A percentile compares a stretch with the other conserved stretches of the same genome.
These are phyloP conservation scores for Scaptomyza reducta DNA, from an alignment of 2,888 invertebrate species.

Conservation along the genomic window DNA sequence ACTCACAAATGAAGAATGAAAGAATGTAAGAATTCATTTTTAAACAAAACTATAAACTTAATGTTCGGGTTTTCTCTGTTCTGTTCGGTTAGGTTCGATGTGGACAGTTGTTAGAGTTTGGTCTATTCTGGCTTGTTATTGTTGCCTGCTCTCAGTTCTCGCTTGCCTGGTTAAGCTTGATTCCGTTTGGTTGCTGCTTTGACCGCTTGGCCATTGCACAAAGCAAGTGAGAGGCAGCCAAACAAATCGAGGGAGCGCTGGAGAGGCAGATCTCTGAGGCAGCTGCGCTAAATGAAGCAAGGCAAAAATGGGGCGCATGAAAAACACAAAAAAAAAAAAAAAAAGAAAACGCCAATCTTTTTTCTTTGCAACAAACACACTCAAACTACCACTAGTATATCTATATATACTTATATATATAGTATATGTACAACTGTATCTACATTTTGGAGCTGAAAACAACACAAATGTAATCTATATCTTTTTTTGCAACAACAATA, in stretches of 20 bases:
- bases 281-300: conserved; percentile 56
- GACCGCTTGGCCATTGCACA: conserved; percentile 27
- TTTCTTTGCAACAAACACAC: conserved; percentile 14
- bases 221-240: conserved; percentile 14
- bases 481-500: conserved; percentile 47
- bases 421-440: conserved; percentile 25
- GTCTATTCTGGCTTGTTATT: conserved; percentile 21
- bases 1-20: no score
- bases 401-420: conserved; percentile 2
- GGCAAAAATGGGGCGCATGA: conserved; percentile 53
- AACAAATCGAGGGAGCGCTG: neutral
- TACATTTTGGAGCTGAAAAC: conserved; percentile 58
- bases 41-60: neutral
- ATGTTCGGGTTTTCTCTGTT: neutral
- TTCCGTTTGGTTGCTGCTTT: conserved; percentile 24
- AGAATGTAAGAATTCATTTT: no score
- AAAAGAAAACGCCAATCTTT: conserved; percentile 43
- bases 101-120: conserved; percentile 22
- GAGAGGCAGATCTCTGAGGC: conserved; percentile 2
- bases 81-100: neutral
- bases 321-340: conserved; percentile 12
- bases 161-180: conserved; percentile 14
- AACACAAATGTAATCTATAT: conserved; percentile 75
- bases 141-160: neutral
- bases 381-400: conserved; percentile 4